Conservation (phyloP, 1,140 invertebrate genomes). For the Pseudobourletiella spinata region DNA sequence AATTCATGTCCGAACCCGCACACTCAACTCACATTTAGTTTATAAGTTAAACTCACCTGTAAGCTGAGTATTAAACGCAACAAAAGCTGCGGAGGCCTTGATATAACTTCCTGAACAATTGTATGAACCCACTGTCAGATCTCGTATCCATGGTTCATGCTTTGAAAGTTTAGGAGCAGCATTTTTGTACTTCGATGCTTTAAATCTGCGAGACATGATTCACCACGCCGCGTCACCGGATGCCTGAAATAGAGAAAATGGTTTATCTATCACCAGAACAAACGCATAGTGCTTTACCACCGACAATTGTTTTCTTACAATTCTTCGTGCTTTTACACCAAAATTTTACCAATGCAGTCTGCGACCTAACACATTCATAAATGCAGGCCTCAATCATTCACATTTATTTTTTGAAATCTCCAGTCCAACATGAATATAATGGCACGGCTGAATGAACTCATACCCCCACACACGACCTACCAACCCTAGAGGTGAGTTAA, state of each 20-base stretch:
- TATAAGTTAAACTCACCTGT: conserved; percentile 43
- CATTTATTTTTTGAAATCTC: no score
- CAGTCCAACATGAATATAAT: no score
- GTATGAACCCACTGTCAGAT: conserved; percentile 79
- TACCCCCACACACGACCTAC: no score
- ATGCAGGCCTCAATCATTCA: no score
- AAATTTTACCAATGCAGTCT: no score
- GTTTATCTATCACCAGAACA: not conserved
- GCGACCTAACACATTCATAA: no score
- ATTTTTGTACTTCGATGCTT: conserved; percentile 96
- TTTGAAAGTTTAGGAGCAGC: conserved; percentile 85
- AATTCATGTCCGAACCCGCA: no score
- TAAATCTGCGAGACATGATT: conserved; percentile 86
- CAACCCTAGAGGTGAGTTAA: no score
- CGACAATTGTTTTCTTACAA: not conserved
- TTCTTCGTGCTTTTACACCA: not conserved
- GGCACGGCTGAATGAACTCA: no score
- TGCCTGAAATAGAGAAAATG: not conserved
- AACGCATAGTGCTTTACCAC: not conserved
- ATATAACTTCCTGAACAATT: conserved; percentile 91
- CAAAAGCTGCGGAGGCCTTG: conserved; percentile 78
- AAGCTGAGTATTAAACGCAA: conserved; percentile 88
- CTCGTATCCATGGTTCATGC: conserved; percentile 78
- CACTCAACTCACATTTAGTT: not conserved
- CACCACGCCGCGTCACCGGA: not conserved